Evolutionary conservation across 1,140 invertebrate species (phyloP).

Genomic region (Piezodorus guildinii): DNA sequence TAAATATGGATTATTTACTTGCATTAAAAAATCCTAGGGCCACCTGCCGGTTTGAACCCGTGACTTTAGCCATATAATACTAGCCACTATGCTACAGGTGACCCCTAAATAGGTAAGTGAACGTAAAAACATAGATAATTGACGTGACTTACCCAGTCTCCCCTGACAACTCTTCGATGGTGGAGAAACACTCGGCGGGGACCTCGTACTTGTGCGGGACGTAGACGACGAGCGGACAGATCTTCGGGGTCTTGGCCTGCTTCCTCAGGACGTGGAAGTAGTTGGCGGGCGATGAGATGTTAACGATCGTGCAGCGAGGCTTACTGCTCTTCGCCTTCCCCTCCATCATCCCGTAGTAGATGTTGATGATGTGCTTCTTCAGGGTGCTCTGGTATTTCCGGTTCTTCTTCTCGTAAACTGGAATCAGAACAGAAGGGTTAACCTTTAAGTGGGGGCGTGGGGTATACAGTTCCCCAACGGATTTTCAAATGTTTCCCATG

Average conservation of each 20-base stretch:
- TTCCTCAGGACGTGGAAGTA: constrained; percentile 91
- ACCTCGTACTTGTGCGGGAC: not conserved
- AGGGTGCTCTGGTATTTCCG: not conserved
- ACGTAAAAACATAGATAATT: too few species aligned
- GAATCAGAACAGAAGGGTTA: too few species aligned
- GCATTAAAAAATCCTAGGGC: too few species aligned
- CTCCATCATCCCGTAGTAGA: constrained; percentile 59
- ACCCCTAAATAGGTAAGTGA: too few species aligned
- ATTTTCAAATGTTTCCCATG: too few species aligned
- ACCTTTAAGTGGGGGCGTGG: too few species aligned
- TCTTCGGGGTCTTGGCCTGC: constrained; percentile 79
- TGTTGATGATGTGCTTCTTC: constrained; percentile 34
- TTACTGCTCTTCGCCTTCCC: not conserved
- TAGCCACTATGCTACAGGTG: too few species aligned
- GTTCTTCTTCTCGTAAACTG: not conserved
- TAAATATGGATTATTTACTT: too few species aligned
- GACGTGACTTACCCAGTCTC: constrained; percentile 32
- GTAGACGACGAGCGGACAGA: constrained; percentile 76
- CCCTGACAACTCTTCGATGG: not conserved
- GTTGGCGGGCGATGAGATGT: constrained; percentile 91
- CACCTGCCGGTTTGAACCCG: too few species aligned
- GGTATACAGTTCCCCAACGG: too few species aligned
- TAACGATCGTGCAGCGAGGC: constrained; percentile 46
- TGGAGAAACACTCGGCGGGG: not conserved
- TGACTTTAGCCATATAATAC: too few species aligned